Evolutionary conservation across 2,113 vertebrate species (phyloP).

Genomic region (Podilymbus podiceps): DNA sequence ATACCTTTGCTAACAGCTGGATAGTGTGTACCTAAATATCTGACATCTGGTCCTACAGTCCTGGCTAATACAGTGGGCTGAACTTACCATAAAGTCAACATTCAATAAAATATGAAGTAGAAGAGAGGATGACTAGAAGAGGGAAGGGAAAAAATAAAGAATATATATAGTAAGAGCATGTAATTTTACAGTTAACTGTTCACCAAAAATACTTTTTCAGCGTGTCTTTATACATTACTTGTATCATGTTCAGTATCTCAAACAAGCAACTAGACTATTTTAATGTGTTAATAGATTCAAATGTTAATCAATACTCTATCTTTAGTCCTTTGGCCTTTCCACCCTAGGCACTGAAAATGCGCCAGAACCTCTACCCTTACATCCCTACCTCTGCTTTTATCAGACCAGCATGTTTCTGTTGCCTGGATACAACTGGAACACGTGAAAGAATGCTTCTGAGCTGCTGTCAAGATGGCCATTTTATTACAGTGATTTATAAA

Average conservation of each 20-base stretch:
- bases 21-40: background rate
- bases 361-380: background rate
- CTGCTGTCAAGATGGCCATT: conserved; percentile 50
- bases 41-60: background rate
- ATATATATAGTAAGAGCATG: background rate
- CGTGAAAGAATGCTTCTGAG: conserved; percentile 28
- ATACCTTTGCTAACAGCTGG: conserved; percentile 30
- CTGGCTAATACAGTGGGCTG: background rate
- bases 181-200: background rate
- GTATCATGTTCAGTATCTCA: background rate
- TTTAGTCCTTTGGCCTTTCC: background rate
- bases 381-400: conserved; percentile 17
- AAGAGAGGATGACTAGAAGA: background rate
- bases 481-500: conserved; percentile 59
- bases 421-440: conserved; percentile 57
- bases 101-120: background rate
- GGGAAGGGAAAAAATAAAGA: background rate
- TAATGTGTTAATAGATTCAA: background rate
- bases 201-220: background rate
- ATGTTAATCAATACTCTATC: background rate
- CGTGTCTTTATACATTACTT: background rate
- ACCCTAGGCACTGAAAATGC: background rate
- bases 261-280: background rate
- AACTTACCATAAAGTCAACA: background rate
- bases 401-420: conserved; percentile 43